These are phyloP conservation scores for Coelogynopora nodosa DNA, from an alignment of 2,888 invertebrate genomes.

Conservation along the genomic window DNA sequence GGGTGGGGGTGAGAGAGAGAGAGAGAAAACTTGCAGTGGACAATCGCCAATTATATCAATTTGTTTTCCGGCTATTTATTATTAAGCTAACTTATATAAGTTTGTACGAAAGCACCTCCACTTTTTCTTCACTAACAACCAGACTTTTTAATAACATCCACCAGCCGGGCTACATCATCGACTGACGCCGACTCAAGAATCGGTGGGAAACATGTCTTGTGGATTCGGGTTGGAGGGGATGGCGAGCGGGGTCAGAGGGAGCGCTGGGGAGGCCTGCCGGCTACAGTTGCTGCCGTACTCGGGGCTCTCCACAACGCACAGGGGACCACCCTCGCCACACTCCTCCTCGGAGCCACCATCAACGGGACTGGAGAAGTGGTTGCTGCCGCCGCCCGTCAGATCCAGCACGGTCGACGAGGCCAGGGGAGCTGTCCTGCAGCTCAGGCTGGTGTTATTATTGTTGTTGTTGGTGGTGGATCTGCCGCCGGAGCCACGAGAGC, in stretches of 20 bases:
- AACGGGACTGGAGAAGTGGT: background rate
- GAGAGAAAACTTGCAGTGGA: no score
- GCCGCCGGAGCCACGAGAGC: constrained; percentile 20
- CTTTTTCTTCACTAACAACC: no score
- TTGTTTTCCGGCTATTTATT: no score
- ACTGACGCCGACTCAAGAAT: background rate
- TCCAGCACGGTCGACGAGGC: background rate
- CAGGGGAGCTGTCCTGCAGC: background rate
- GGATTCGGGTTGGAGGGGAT: background rate
- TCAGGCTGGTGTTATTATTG: background rate
- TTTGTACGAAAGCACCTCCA: no score
- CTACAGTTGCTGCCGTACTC: background rate
- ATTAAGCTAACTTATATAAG: no score
- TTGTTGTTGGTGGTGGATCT: background rate
- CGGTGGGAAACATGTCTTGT: background rate
- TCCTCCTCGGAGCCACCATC: background rate
- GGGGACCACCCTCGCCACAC: background rate
- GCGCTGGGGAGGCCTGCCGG: background rate
- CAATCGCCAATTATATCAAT: no score
- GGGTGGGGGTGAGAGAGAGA: no score
- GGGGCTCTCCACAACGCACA: background rate
- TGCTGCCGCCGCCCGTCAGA: background rate
- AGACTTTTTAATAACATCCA: no score
- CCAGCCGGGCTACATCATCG: no score
- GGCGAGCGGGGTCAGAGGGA: background rate